Percentiles rank a stretch among this genome's conserved stretches.
Conservation (phyloP, 2,888 invertebrate species). For the Drosophila vallismaia region DNA sequence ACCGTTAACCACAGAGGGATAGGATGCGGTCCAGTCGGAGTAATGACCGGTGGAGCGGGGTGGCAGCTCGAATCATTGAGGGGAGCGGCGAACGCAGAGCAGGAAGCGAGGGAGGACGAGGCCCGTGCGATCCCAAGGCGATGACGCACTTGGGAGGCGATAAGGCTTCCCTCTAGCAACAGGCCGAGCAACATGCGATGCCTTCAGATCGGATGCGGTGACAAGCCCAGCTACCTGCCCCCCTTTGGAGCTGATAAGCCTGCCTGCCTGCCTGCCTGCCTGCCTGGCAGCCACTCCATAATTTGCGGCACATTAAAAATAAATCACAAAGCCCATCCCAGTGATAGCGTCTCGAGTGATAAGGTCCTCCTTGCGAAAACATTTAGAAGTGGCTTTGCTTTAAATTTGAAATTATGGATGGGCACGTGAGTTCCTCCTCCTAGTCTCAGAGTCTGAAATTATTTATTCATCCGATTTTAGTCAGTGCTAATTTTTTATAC, state of each 20-base stretch:
- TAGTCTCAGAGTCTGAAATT: no score
- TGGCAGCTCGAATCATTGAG: background rate
- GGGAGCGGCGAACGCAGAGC: background rate
- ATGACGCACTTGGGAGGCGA: slow-evolving; percentile 36
- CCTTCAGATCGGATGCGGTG: slow-evolving; percentile 20
- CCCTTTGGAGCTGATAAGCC: slow-evolving; percentile 42
- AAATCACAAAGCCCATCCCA: slow-evolving; percentile 42
- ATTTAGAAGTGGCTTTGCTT: slow-evolving; percentile 1
- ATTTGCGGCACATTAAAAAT: slow-evolving; percentile 50
- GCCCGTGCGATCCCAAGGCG: slow-evolving; percentile 21
- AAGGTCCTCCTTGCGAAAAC: slow-evolving; percentile 2
- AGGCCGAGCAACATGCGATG: slow-evolving; percentile 33
- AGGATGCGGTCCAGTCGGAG: slow-evolving; percentile 37
- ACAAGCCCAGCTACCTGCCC: slow-evolving; percentile 22
- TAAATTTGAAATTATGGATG: slow-evolving; percentile 9
- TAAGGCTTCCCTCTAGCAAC: slow-evolving; percentile 42
- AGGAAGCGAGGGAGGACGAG: slow-evolving; percentile 5
- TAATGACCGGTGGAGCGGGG: slow-evolving; percentile 16
- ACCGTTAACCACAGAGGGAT: background rate
- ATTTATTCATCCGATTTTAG: no score
- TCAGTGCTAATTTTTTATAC: no score
- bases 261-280: slow-evolving; percentile 15
- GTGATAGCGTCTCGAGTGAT: slow-evolving; percentile 16
- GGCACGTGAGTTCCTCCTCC: slow-evolving; percentile 13
- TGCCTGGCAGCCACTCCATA: slow-evolving; percentile 53